A percentile compares a stretch with the other conserved stretches of the same genome.
Conservation (phyloP, 2,888 invertebrate species). For the Strigamia transsilvanica region DNA sequence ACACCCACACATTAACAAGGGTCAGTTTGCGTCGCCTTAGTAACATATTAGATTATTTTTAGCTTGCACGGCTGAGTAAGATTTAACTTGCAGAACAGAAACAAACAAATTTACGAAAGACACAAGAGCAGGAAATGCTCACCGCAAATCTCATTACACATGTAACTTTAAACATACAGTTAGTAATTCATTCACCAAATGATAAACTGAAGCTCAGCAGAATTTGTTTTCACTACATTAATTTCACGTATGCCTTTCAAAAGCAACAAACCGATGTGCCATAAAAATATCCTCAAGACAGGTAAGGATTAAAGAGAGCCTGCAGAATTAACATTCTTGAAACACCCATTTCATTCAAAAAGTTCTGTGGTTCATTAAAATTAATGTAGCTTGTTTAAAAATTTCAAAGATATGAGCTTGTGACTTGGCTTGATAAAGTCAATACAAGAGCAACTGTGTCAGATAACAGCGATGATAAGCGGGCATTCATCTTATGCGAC, state of each 20-base stretch:
- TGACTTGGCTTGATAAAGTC: neutral
- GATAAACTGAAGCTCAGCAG: constrained; percentile 12
- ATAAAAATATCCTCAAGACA: neutral
- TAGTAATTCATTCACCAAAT: constrained; percentile 36
- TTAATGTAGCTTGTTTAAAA: neutral
- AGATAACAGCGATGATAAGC: constrained; percentile 7
- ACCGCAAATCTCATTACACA: constrained; percentile 29
- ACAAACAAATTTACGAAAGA: neutral
- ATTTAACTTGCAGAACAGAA: constrained; percentile 4
- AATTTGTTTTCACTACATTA: constrained; percentile 22
- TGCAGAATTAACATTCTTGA: neutral
- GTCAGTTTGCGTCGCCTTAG: neutral
- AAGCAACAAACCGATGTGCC: neutral
- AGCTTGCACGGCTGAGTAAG: neutral
- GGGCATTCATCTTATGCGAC: neutral
- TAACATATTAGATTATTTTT: constrained; percentile 21
- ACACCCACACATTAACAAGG: constrained; percentile 24
- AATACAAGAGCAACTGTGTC: neutral
- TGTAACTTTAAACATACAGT: constrained; percentile 24
- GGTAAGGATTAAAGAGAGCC: neutral
- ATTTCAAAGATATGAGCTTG: neutral
- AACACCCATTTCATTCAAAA: neutral
- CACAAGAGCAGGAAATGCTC: neutral
- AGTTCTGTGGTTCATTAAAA: neutral
- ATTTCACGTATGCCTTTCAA: neutral